A percentile compares a stretch with the other conserved stretches of the same genome.
phyloP scores from a whole-genome alignment of 2,888 invertebrate genomes.

The Drosophila neonasuta region DNA sequence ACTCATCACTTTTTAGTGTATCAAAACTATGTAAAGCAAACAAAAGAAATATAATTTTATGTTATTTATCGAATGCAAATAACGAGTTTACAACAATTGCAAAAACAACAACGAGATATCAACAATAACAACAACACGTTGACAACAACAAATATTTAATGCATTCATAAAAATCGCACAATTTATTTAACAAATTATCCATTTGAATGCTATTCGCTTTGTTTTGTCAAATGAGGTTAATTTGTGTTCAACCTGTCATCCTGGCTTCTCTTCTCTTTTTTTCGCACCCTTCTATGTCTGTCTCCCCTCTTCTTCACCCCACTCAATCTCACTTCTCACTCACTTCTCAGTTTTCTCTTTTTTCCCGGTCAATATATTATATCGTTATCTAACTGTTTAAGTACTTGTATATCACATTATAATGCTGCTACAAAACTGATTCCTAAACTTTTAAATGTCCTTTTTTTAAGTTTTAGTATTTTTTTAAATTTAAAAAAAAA shows the following conservation, averaged over 20 bases:
- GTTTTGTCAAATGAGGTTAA: conserved; percentile 82
- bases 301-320: too few relatives aligned
- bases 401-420: too few relatives aligned
- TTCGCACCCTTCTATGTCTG: neutral
- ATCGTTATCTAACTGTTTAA: too few relatives aligned
- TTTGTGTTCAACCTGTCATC: conserved; percentile 76
- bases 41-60: conserved; percentile 62
- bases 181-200: conserved; percentile 81
- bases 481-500: too few relatives aligned
- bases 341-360: neutral
- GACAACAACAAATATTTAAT: conserved; percentile 47
- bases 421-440: too few relatives aligned
- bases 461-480: too few relatives aligned
- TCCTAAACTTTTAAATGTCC: too few relatives aligned
- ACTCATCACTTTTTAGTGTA: neutral
- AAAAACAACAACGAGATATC: conserved; percentile 1
- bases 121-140: conserved; percentile 9
- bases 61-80: conserved; percentile 71
- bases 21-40: conserved; percentile 40
- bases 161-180: conserved; percentile 66
- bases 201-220: conserved; percentile 74
- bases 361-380: neutral
- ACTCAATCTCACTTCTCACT: neutral
- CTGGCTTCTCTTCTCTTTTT: neutral
- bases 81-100: conserved; percentile 50